Evolutionary conservation across 2,888 invertebrate species (phyloP), one percentile per base, ranked within the genome.

Genomic region (Chrysolina haemoptera): DNA sequence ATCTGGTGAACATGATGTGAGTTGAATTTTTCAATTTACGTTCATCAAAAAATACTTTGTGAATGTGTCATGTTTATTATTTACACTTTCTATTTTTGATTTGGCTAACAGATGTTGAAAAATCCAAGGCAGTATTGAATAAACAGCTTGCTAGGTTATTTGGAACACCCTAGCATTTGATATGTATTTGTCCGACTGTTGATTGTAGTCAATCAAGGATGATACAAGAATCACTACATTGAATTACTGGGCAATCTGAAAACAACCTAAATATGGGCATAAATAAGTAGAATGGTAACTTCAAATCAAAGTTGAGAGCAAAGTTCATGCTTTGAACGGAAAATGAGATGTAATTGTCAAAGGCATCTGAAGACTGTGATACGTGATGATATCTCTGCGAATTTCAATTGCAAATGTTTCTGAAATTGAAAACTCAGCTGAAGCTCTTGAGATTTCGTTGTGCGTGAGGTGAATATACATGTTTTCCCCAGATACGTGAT

Each of bases 271-370:
- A 43, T 48, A 4, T 20, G 9, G 14, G 20, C n/a, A 65, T 65
- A 65, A 46, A 65, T 65, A 64, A 55, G 11, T 10, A 65, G 14
- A 46, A 43, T 65, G 48, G 65, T n/a, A 65, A 48, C 20, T 35
- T 16, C 16, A n/a, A 66, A 9, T 50, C 27, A 9, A 27, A 59
- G 22, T 35, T 59, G 59, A 35, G 35, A 35, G 35, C 35, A 14
- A 59, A 59, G 35, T 35, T 59, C 4, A 27, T n/a, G 6, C 59
- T 59, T 27, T 35, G 35, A 59, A 11, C 59, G n/a, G 59, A 59
- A 35, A 27, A 59, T 35, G 35, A 9, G 59, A 59, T 27, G 22
- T 35, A 59, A 59, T 59, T 59, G 59, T 14, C 59, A 59, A 59
- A 59, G 59, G 27, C 59, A 27, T 59, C 59, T 59, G 9, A 1